A percentile compares a stretch with the other conserved stretches of the same genome.
Conservation (phyloP, 2,888 invertebrate genomes). For the Hoplodrina ambigua region DNA sequence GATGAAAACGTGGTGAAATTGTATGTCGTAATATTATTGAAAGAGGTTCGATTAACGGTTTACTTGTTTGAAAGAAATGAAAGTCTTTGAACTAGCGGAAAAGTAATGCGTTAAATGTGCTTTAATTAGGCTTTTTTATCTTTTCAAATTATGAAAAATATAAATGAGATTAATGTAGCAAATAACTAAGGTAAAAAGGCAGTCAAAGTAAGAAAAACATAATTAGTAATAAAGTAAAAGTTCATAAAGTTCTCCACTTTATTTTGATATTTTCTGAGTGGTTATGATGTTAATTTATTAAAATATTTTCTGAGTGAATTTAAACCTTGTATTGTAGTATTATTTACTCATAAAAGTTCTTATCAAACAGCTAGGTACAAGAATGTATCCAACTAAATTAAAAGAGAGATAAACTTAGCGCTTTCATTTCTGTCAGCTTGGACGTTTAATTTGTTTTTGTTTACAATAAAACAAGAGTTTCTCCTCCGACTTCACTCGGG, state of each 20-base stretch:
- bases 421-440: conserved; percentile 26
- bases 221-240: neutral
- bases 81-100: neutral
- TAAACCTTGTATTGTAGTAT: neutral
- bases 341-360: neutral
- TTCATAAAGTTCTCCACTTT: neutral
- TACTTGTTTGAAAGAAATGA: neutral
- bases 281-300: too few relatives aligned
- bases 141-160: neutral
- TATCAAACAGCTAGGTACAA: conserved; percentile 13
- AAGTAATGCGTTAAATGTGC: conserved; percentile 6
- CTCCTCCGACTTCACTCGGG: conserved; percentile 20
- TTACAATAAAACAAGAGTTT: conserved; percentile 36
- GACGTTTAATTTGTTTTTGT: conserved; percentile 50
- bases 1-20: conserved; percentile 4
- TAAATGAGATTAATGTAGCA: too few relatives aligned
- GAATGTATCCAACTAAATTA: conserved; percentile 16
- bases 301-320: neutral
- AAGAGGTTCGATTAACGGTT: conserved; percentile 1
- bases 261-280: neutral
- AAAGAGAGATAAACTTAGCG: conserved; percentile 25
- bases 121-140: neutral
- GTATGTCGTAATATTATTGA: neutral
- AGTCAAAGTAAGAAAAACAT: too few relatives aligned
- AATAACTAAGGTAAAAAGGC: neutral